Conservation (phyloP, 2,113 vertebrate species). For the Crotalus viridis region DNA sequence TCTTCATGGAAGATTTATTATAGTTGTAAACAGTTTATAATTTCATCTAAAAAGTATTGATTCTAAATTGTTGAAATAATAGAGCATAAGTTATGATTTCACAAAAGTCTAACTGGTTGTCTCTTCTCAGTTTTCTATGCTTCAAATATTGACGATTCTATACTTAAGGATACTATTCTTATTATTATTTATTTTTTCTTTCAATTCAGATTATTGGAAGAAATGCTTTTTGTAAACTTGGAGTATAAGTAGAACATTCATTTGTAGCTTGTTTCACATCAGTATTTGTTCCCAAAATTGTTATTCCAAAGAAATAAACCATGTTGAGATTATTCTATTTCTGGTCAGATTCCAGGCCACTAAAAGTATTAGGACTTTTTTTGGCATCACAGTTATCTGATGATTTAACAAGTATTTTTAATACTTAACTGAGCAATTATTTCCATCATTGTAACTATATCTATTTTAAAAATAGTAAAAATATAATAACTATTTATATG, state of each 20-base stretch:
- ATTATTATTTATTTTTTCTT: slow-evolving; percentile 62
- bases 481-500: slow-evolving; percentile 5
- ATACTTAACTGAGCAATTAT: slow-evolving; percentile 29
- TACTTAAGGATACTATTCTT: slow-evolving; percentile 55
- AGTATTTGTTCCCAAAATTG: slow-evolving; percentile 59
- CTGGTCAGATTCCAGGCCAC: slow-evolving; percentile 20
- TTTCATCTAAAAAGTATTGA: neutral
- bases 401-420: slow-evolving; percentile 14
- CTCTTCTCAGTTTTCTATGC: slow-evolving; percentile 17
- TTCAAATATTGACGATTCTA: slow-evolving; percentile 46
- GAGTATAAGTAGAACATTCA: slow-evolving; percentile 59
- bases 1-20: neutral
- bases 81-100: slow-evolving; percentile 21
- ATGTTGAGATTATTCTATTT: slow-evolving; percentile 40
- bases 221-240: slow-evolving; percentile 51
- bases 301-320: slow-evolving; percentile 35
- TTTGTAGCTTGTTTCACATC: slow-evolving; percentile 57
- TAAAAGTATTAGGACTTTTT: slow-evolving; percentile 40
- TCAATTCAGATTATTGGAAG: slow-evolving; percentile 59
- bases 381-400: slow-evolving; percentile 25
- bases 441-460: slow-evolving; percentile 24
- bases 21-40: neutral
- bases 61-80: slow-evolving; percentile 21
- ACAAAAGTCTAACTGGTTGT: slow-evolving; percentile 29
- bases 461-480: slow-evolving; percentile 26